phyloP scores from a whole-genome alignment of 1,140 invertebrate species.

The Drosophila fuyamai region DNA sequence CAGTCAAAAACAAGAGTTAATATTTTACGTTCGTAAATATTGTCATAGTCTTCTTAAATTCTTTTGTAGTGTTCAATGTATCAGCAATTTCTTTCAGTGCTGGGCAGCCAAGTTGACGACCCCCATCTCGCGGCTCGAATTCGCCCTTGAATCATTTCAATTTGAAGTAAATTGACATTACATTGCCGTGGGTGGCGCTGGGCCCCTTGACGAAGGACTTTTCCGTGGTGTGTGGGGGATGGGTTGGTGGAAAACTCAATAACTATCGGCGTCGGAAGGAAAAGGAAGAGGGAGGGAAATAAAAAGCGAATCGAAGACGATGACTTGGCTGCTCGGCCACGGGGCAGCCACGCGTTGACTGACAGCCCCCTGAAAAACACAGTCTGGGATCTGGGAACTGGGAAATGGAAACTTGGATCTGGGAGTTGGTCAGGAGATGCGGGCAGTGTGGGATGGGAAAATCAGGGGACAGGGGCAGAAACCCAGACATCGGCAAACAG shows the following conservation, averaged over 20 bases:
- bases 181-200: conserved; percentile 59
- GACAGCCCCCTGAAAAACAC: conserved; percentile 57
- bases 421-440: conserved; percentile 37
- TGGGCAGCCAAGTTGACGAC: conserved; percentile 7
- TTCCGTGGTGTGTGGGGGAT: neutral
- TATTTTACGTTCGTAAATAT: too few relatives aligned
- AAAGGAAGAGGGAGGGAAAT: conserved; percentile 6
- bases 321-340: conserved; percentile 41
- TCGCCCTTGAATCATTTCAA: conserved; percentile 78
- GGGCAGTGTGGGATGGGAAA: neutral
- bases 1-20: too few relatives aligned
- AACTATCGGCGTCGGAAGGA: conserved; percentile 64
- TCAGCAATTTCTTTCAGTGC: conserved; percentile 12
- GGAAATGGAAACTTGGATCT: conserved; percentile 11
- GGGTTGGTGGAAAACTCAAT: conserved; percentile 62
- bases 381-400: conserved; percentile 22
- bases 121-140: conserved; percentile 33
- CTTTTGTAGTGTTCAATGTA: too few relatives aligned
- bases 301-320: conserved; percentile 64
- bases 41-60: too few relatives aligned
- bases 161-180: conserved; percentile 78
- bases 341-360: conserved; percentile 65
- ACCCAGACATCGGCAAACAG: conserved; percentile 21
- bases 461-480: neutral
- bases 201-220: conserved; percentile 17